Evolutionary conservation across 2,888 invertebrate genomes (phyloP).

Genomic region (Standfussiana lucernea): DNA sequence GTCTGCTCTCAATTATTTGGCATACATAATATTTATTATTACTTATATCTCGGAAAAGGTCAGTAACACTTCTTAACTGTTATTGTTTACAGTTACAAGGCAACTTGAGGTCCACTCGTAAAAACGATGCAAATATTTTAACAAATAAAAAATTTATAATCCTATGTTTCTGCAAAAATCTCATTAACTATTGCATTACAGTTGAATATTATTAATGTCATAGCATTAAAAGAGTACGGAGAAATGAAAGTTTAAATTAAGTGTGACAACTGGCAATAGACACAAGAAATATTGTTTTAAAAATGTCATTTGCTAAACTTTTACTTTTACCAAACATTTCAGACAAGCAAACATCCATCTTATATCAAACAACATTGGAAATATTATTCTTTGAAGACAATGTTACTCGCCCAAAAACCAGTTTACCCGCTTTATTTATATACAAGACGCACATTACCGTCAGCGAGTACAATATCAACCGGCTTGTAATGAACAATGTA

Average conservation of each 20-base stretch:
- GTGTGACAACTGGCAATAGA: constrained; percentile 3
- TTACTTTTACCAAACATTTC: constrained; percentile 37
- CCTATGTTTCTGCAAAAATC: neutral
- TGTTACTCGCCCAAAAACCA: constrained; percentile 25
- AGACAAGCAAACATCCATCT: constrained; percentile 27
- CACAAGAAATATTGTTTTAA: neutral
- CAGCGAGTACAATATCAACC: constrained; percentile 41
- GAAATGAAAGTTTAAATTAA: neutral
- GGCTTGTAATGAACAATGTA: constrained; percentile 37
- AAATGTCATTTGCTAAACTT: constrained; percentile 40
- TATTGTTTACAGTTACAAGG: constrained; percentile 13
- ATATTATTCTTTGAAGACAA: constrained; percentile 11
- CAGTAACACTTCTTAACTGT: constrained; percentile 17
- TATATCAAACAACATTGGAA: neutral
- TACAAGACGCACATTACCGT: constrained; percentile 21
- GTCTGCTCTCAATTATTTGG: neutral
- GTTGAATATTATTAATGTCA: constrained; percentile 8
- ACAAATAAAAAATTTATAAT: too few species aligned
- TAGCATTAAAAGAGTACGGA: neutral
- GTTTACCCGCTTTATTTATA: constrained; percentile 51
- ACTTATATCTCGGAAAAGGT: constrained; percentile 9
- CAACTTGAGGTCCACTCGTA: constrained; percentile 11
- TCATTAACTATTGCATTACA: constrained; percentile 2
- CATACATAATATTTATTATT: neutral
- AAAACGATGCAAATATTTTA: neutral